A percentile compares a stretch with the other conserved stretches of the same genome.
phyloP scores from a whole-genome alignment of 2,888 invertebrate species.

The Stenurella melanura region DNA sequence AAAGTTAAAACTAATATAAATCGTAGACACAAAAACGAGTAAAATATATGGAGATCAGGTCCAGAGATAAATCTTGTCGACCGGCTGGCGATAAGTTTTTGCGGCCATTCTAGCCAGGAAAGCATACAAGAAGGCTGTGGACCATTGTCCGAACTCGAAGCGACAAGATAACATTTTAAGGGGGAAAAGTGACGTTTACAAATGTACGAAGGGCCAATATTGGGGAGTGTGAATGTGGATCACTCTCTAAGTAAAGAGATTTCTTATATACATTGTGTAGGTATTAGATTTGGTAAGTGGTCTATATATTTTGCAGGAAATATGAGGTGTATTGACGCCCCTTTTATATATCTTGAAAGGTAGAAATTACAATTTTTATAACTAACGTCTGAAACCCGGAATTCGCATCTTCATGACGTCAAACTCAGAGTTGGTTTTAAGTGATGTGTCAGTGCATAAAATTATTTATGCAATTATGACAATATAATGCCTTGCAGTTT shows the following conservation, averaged over 20 bases:
- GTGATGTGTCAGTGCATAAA: too few relatives aligned
- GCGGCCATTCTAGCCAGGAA: constrained; percentile 57
- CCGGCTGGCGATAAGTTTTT: constrained; percentile 60
- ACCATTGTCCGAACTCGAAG: constrained; percentile 61
- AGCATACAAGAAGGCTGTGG: constrained; percentile 53
- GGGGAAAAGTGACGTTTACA: constrained; percentile 59
- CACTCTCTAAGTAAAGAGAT: constrained; percentile 1
- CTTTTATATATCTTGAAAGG: too few relatives aligned
- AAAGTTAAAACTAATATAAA: not conserved
- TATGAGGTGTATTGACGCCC: not conserved
- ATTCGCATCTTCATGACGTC: too few relatives aligned
- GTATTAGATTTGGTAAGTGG: constrained; percentile 5
- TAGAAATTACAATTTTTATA: too few relatives aligned
- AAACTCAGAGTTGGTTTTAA: too few relatives aligned
- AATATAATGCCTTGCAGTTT: too few relatives aligned
- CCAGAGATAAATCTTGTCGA: constrained; percentile 40
- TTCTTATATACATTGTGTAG: constrained; percentile 9
- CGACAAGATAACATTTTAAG: constrained; percentile 56
- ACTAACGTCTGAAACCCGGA: too few relatives aligned
- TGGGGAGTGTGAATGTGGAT: constrained; percentile 45
- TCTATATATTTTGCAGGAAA: constrained; percentile 1
- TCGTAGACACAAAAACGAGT: constrained; percentile 5
- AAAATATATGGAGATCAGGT: constrained; percentile 21
- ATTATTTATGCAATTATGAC: too few relatives aligned
- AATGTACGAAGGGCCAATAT: constrained; percentile 54